Conservation (phyloP, 2,888 invertebrate genomes). For the Synergus gifuensis region DNA sequence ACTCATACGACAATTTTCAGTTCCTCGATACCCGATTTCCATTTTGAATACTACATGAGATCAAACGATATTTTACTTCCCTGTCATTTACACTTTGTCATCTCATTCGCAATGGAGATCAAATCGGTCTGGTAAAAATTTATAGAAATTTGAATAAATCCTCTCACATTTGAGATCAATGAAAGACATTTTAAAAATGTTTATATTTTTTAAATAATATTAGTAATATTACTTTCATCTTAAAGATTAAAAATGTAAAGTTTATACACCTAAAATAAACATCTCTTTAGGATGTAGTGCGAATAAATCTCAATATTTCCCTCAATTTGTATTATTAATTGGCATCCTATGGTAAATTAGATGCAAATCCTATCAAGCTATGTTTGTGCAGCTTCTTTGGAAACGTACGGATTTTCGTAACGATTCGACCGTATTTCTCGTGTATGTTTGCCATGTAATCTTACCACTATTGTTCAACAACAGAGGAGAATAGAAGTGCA, state of each 20-base stretch:
- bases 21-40: not conserved
- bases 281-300: not conserved
- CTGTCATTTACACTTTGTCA: not conserved
- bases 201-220: no score
- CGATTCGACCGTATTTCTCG: constrained; percentile 19
- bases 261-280: not conserved
- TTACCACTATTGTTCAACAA: constrained; percentile 30
- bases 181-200: no score
- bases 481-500: constrained; percentile 19
- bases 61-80: not conserved
- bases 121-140: no score
- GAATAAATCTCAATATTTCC: not conserved
- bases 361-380: constrained; percentile 11
- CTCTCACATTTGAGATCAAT: no score
- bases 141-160: no score
- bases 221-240: not conserved
- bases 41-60: not conserved
- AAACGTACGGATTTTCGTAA: constrained; percentile 9
- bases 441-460: constrained; percentile 37
- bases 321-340: not conserved
- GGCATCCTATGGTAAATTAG: not conserved
- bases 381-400: not conserved
- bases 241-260: not conserved
- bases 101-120: no score
- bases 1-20: not conserved